Evolutionary conservation across 1,140 invertebrate species (phyloP), one percentile per base, ranked within the genome.

Genomic region (Drosophila eugracilis): DNA sequence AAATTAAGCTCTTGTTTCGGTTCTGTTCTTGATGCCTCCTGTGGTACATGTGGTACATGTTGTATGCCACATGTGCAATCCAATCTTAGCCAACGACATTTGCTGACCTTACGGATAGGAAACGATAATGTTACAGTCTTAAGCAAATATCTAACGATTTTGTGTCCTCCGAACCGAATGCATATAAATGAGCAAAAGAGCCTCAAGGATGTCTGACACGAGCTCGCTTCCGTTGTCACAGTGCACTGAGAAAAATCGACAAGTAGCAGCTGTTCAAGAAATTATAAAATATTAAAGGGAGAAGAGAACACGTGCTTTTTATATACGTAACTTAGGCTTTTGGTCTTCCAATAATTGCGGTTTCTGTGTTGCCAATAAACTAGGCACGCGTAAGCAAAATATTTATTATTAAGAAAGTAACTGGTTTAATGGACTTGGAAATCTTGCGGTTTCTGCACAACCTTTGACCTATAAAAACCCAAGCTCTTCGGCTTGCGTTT

Each of bases 1-100:
- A 85, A 85, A 85, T 77, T 76, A 73, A 76, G 79, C 79, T n/a
- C n/a, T 77, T 60, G 65, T 78, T 66, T 28, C 71, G 73, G 57
- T 65, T 36, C 28, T 50, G 48, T 32, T 36, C 24, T 22, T 55
- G 59, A 44, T 28, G 21, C 37, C 17, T 14, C 44, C 36, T 81
- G n/a, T n/a, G n/a, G n/a, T n/a, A n/a, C n/a, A n/a, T 32, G 75
- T 59, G 69, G 58, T 79, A 80, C 77, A 60, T 86, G 77, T 77
- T 85, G 80, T 77, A 70, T 85, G 81, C 81, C 54, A 49, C 79
- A 78, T 69, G 71, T 72, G 59, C 50, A 52, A 66, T 55, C 21
- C 62, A 75, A 77, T 53, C 81, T 77, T 77, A 60, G 58, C 70
- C 62, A 65, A 66, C 37, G 59, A 71, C 57, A 75, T 80, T 83